Base-by-base conservation (phyloP, 2,113 vertebrate species). In the Podarcis cretensis region DNA sequence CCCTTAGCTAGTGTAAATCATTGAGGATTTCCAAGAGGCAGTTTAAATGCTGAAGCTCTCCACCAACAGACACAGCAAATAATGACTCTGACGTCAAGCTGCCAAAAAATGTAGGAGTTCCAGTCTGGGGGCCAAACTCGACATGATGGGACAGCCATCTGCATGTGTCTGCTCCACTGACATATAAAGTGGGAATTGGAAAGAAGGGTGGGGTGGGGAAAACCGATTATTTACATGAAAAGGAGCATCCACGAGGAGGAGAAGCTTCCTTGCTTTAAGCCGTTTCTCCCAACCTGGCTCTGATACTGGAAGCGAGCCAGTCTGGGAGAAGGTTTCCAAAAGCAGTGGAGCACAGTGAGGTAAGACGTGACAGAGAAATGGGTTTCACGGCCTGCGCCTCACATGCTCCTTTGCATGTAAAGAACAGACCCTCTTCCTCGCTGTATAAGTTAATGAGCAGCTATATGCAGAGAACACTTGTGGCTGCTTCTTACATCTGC, bases 1-100 rank as follows among this genome's bases (percentile, higher is more conserved):
- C 94, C 95, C 95, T 92, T 93, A 90, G 88, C 91, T 93, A 91
- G 92, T 92, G 93, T 95, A 93, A 92, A 90, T 94, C 94, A 93
- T 84, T 93, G 92, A 86, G 87, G 94, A 86, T 94, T 95, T 65
- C 94, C 91, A 92, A 93, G 92, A 92, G 87, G 90, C 13, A 85
- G 94, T 1, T 95, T 92, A 90, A 94, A 82, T 90, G 94, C 93
- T 94, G 91, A 95, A 93, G 92, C 88, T 90, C 90, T 92, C 86
- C 89, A 94, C 93, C 92, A 92, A 78, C 83, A 95, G 89, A 93
- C 90, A 84, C 89, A 92, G 92, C 93, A 91, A 94, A 91, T 95
- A 95, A 85, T 89, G 94, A 83, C 89, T 90, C 91, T 94, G 87
- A 94, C 92, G 92, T 91, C 92, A 90, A 94, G 90, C 91, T 82